Evolutionary conservation across 2,797 vertebrate species (phyloP).

Genomic region (Myripristis murdjan): DNA sequence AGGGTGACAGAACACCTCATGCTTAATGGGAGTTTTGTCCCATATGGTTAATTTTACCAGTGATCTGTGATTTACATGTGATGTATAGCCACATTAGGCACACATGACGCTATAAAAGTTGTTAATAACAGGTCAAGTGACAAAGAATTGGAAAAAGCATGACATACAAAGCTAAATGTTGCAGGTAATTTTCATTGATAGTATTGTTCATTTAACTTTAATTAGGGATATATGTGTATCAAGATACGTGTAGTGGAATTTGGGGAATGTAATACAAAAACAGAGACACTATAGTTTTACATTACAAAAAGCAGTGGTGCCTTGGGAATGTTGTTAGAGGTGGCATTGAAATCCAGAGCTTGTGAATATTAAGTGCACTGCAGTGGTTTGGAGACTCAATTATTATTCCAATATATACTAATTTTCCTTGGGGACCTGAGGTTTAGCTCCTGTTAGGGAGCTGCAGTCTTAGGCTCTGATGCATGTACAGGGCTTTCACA

Average conservation of each 20-base stretch:
- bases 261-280: too few species aligned
- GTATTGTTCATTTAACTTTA: conserved; percentile 20
- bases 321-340: too few species aligned
- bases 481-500: conserved; percentile 2
- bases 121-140: conserved; percentile 43
- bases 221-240: conserved; percentile 16
- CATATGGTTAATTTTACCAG: conserved; percentile 25
- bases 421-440: too few species aligned
- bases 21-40: conserved; percentile 7
- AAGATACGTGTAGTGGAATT: conserved; percentile 1
- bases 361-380: too few species aligned
- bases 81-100: conserved; percentile 17
- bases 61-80: conserved; percentile 13
- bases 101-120: conserved; percentile 4
- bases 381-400: too few species aligned
- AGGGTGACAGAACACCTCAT: too few species aligned
- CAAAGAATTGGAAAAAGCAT: conserved; percentile 24
- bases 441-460: too few species aligned
- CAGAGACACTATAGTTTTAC: too few species aligned
- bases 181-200: conserved; percentile 23
- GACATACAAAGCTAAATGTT: conserved; percentile 29
- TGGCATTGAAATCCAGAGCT: too few species aligned
- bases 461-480: not conserved
- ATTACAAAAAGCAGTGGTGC: too few species aligned
- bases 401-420: too few species aligned